These are phyloP conservation scores for Apamea sordens DNA, from an alignment of 2,888 invertebrate species.

Conservation along the genomic window DNA sequence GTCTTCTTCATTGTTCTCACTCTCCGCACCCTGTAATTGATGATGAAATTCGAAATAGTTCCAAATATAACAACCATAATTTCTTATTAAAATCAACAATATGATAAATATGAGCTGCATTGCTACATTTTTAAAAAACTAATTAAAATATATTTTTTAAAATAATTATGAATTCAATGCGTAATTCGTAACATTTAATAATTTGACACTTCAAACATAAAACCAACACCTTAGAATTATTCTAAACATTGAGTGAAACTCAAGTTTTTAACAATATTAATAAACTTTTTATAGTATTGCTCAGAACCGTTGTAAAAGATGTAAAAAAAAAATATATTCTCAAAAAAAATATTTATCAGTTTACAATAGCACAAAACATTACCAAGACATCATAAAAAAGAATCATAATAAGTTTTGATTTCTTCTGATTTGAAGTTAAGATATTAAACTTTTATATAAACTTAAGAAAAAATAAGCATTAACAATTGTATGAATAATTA, in stretches of 20 bases:
- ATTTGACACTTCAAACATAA: conserved; percentile 58
- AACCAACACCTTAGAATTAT: conserved; percentile 8
- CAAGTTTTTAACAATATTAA: conserved; percentile 4
- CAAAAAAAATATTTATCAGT: background rate
- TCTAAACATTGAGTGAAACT: background rate
- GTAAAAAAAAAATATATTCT: background rate
- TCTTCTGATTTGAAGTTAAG: background rate
- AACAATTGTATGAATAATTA: conserved; percentile 20
- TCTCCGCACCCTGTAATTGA: conserved; percentile 84
- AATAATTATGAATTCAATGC: background rate
- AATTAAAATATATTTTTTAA: background rate
- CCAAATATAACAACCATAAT: background rate
- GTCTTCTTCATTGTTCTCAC: conserved; percentile 84
- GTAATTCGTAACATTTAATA: conserved; percentile 34
- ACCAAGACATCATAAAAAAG: background rate
- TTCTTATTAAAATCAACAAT: background rate
- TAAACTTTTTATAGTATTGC: background rate
- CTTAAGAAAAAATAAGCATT: conserved; percentile 17
- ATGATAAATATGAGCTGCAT: background rate
- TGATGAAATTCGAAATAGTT: conserved; percentile 23
- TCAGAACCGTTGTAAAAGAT: background rate
- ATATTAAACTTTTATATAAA: conserved; percentile 10
- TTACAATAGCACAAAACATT: background rate
- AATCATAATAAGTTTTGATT: conserved; percentile 1
- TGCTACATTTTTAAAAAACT: background rate